Evolutionary conservation across 1,140 invertebrate genomes (phyloP), one percentile per base, ranked within the genome.

Genomic region (Maniola jurtina): DNA sequence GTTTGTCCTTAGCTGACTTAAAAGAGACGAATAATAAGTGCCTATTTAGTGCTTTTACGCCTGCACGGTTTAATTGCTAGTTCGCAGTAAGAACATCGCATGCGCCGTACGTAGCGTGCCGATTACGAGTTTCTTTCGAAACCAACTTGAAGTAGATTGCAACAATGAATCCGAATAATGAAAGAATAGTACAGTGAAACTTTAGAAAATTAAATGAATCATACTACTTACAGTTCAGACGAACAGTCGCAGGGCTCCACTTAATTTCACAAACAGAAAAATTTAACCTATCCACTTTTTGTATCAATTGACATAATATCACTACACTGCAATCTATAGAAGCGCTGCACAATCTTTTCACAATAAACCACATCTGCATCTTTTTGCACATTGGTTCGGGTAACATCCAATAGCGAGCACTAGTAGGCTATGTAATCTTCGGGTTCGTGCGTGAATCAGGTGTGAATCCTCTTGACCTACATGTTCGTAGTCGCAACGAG

Each of bases 401-500:
- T 42, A 55, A 38, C 7, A 56, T 63, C 16, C 61, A 56, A 9
- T 63, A 25, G 34, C 10, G 13, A 61, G 16, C 34, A 40, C 14
- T 16, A 52, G 10, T 25, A 25, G 1, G 25, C 25, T 2, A 25
- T 9, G 14, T 52, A 4, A 25, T 55, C 54, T n/a, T 25, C 48
- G 3, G 48, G 14, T 45, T 8, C 1, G 25, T 38, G 10, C 6
- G 15, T 15, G 2, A 6, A 55, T 13, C 60, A 68, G 60, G 34
- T 58, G 34, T 55, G 10, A 25, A 38, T 54, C 71, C 57, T 66
- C 69, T 48, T 84, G 80, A 82, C 77, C 78, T 64, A 79, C 55
- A 79, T 83, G 68, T 55, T 66, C 59, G 56, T 62, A 56, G 63
- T 42, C 61, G 52, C 47, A 75, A 64, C 73, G 74, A 81, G 71